Evolutionary conservation across 2,888 invertebrate species (phyloP).

Genomic region (Meiosimyza platycephala): DNA sequence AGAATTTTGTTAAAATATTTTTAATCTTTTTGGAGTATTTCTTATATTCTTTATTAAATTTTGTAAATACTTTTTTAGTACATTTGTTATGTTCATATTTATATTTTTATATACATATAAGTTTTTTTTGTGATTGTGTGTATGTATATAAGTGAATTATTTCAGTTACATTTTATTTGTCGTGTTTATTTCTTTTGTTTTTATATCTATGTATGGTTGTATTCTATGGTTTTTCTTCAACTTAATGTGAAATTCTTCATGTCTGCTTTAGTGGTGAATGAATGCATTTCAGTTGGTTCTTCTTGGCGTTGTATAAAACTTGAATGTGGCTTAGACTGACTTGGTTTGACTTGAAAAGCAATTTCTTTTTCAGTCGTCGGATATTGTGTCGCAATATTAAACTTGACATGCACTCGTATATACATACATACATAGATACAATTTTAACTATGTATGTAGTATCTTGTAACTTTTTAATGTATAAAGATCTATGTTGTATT

Average conservation of each 20-base stretch:
- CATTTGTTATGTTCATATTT: too few relatives aligned
- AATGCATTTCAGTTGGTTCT: too few relatives aligned
- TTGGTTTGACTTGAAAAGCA: conserved; percentile 9
- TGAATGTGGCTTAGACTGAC: neutral
- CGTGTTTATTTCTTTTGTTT: neutral
- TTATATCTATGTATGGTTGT: neutral
- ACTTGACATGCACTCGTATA: conserved; percentile 18
- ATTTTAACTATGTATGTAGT: neutral
- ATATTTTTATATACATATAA: neutral
- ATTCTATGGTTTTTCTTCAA: neutral
- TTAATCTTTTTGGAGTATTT: too few relatives aligned
- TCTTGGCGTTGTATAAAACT: too few relatives aligned
- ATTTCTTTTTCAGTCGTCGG: conserved; percentile 21
- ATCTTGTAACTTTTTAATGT: neutral
- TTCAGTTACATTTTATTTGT: neutral
- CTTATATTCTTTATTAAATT: too few relatives aligned
- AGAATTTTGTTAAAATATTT: too few relatives aligned
- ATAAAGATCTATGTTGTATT: neutral
- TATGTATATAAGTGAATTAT: neutral
- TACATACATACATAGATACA: neutral
- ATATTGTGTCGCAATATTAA: conserved; percentile 27
- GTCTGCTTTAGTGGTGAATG: neutral
- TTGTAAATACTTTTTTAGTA: too few relatives aligned
- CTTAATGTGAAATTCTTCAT: conserved; percentile 12
- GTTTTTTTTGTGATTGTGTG: neutral